Evolutionary conservation across 2,113 vertebrate species (phyloP), one percentile per base, ranked within the genome.

Genomic region (Misgurnus anguillicaudatus): DNA sequence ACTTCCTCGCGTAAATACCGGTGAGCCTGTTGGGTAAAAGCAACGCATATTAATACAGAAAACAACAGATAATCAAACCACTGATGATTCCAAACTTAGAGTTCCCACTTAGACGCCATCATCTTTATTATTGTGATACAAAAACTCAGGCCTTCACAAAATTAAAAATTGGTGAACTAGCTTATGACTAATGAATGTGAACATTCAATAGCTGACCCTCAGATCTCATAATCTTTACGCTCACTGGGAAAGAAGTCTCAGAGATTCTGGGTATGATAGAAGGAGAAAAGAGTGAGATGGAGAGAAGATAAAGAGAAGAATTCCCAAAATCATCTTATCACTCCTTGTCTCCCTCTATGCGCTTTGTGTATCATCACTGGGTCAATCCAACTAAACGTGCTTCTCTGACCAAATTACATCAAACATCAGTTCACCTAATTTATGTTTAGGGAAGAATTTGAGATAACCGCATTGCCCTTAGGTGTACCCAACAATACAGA

Each of bases 1-100:
- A 99, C 97, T 95, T 99, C 98, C 93, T 99, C 97, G 87, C 98
- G 94, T 86, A 99, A 93, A 86, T 99, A 99, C 90, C 91, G 95
- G 90, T 99, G 96, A 0, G 97, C 98, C 98, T 99, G 57, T 57
- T 6, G 19, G 3, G n/a, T n/a, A 1, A 57, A 87, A 38, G 3
- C 2, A 48, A 19, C 13, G 39, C 14, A 53, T 41, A 2, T n/a
- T 42, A 8, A 42, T 0, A 31, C 24, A 31, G 3, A 24, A 24
- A 31, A 31, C n/a, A n/a, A 1, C 24, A 31, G 24, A 31, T 31
- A 31, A 31, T 31, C 24, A 31, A 1, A 31, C 24, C 24, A 31
- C 1, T 31, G 24, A 31, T 31, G 24, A 31, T 31, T 31, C 2
- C 24, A 31, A 31, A 31, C 24, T 31, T n/a, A n/a, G n/a, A n/a